Percentiles rank a stretch among this genome's conserved stretches.
These are phyloP conservation scores for Parazoanthus swiftii DNA, from an alignment of 92 coral and sea anemone species.

Conservation along the genomic window DNA sequence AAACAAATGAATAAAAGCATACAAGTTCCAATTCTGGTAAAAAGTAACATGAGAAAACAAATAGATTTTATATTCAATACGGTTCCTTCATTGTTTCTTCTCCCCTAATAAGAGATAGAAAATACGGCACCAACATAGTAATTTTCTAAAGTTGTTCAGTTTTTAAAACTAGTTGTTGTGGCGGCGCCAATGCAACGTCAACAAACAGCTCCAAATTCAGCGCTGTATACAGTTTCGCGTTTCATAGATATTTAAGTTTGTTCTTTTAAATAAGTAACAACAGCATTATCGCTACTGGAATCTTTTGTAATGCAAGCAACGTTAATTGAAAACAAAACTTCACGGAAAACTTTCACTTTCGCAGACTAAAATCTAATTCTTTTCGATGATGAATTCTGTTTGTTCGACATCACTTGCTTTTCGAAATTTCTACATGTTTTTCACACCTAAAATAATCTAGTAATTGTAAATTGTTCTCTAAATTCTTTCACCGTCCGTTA, in stretches of 20 bases:
- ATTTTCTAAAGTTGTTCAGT: neutral
- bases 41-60: neutral
- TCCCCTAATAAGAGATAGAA: neutral
- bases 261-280: constrained; percentile 39
- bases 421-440: neutral
- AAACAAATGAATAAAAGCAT: constrained; percentile 11
- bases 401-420: neutral
- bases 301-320: constrained; percentile 39
- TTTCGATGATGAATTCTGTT: neutral
- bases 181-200: neutral
- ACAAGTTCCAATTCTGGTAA: neutral
- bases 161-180: constrained; percentile 23
- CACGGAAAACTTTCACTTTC: constrained; percentile 7
- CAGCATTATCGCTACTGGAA: constrained; percentile 42
- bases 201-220: constrained; percentile 13
- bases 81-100: neutral
- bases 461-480: neutral
- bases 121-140: neutral
- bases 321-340: constrained; percentile 46
- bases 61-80: neutral
- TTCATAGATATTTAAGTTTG: constrained; percentile 45
- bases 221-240: constrained; percentile 46
- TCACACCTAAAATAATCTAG: neutral
- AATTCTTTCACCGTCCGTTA: neutral
- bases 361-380: neutral